phyloP scores from a whole-genome alignment of 2,888 invertebrate genomes.

The Cataglyphis livida region DNA sequence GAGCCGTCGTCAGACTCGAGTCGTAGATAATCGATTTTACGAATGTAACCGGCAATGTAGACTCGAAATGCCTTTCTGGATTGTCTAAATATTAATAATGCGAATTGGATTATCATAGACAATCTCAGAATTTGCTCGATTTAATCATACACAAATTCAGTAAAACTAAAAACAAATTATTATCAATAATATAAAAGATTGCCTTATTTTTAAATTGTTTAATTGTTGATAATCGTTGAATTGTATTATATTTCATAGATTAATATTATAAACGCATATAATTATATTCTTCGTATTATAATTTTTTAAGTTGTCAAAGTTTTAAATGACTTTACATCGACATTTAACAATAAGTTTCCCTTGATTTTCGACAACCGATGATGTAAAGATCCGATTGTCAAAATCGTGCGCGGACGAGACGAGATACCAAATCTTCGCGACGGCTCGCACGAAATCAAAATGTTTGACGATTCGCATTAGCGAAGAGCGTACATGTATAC shows the following conservation, averaged over 20 bases:
- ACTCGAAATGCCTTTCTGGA: background rate
- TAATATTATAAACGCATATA: background rate
- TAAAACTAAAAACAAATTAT: background rate
- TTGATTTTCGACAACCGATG: background rate
- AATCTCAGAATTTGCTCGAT: background rate
- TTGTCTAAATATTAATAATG: conserved; percentile 25
- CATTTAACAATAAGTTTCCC: background rate
- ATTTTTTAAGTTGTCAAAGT: background rate
- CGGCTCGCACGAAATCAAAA: conserved; percentile 73
- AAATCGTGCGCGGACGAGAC: conserved; percentile 53
- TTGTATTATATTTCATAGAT: background rate
- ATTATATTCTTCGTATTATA: background rate
- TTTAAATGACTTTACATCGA: background rate
- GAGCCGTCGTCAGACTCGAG: background rate
- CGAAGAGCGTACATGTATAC: conserved; percentile 51
- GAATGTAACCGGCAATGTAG: conserved; percentile 40
- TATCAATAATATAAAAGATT: background rate
- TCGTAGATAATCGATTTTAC: conserved; percentile 60
- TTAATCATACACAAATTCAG: background rate
- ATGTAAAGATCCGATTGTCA: conserved; percentile 13
- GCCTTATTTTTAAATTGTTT: background rate
- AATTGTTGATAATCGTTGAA: background rate
- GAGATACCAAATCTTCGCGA: conserved; percentile 61
- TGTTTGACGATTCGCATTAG: conserved; percentile 74
- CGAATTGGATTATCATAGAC: background rate